A percentile compares a stretch with the other conserved stretches of the same genome.
Evolutionary conservation across 2,113 vertebrate genomes (phyloP).

Genomic region (Dipodomys merriami): DNA sequence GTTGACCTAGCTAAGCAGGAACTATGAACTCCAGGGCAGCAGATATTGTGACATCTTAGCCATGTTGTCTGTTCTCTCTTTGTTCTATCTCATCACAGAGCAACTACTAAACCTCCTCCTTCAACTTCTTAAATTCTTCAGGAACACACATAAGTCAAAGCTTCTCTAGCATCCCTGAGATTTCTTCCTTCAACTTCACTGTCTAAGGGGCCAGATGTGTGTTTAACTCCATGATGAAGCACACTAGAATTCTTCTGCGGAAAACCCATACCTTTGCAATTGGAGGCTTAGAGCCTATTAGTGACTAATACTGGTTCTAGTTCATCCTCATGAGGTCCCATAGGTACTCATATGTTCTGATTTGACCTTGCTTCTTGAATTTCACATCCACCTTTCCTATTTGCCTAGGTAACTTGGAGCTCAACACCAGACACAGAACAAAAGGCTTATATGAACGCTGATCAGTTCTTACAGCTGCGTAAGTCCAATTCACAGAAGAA

Average conservation of each 20-base stretch:
- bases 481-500: slow-evolving; percentile 27
- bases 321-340: not conserved
- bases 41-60: not conserved
- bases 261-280: not conserved
- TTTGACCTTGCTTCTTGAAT: not conserved
- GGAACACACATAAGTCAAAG: not conserved
- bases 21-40: not conserved
- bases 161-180: not conserved
- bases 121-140: not conserved
- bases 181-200: slow-evolving; percentile 9
- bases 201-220: not conserved
- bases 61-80: not conserved
- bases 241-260: not conserved
- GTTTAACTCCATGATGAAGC: slow-evolving; percentile 21
- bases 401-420: not conserved
- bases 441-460: not conserved
- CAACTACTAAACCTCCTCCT: slow-evolving; percentile 20
- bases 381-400: slow-evolving; percentile 5
- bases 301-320: not conserved
- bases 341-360: not conserved
- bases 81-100: not conserved
- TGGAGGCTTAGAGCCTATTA: slow-evolving; percentile 14
- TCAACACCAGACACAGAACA: slow-evolving; percentile 24
- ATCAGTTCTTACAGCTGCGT: not conserved
- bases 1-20: slow-evolving; percentile 13